Evolutionary conservation across 2,113 vertebrate genomes (phyloP).

Genomic region (Thryonomys swinderianus): DNA sequence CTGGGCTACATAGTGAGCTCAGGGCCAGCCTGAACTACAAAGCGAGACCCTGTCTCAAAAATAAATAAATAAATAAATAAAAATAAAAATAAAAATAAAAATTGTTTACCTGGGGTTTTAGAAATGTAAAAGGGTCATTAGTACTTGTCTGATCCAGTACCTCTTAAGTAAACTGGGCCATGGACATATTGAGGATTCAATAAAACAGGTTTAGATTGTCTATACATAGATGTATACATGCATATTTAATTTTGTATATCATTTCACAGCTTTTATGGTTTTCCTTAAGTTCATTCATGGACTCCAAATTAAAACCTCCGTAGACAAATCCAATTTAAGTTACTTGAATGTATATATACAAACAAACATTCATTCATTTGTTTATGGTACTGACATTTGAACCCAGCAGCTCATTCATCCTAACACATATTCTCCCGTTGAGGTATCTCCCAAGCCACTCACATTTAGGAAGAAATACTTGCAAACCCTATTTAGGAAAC

Average conservation of each 20-base stretch:
- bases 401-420: not conserved
- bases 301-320: not conserved
- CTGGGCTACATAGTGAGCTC: too few species aligned
- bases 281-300: not conserved
- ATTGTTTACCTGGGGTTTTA: constrained; percentile 30
- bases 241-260: not conserved
- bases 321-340: not conserved
- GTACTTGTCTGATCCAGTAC: not conserved
- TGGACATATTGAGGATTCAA: constrained; percentile 17
- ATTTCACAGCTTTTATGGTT: not conserved
- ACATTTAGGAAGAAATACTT: not conserved
- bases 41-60: too few species aligned
- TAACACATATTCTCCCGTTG: not conserved
- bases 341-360: not conserved
- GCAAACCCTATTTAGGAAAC: constrained; percentile 18
- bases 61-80: too few species aligned
- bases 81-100: not conserved
- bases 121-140: not conserved
- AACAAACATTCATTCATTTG: not conserved
- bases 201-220: not conserved
- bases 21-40: too few species aligned
- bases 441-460: not conserved
- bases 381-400: not conserved
- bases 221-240: not conserved
- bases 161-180: not conserved